Base-by-base conservation (phyloP, 2,113 vertebrate genomes). In the Dicerorhinus sumatrensis region DNA sequence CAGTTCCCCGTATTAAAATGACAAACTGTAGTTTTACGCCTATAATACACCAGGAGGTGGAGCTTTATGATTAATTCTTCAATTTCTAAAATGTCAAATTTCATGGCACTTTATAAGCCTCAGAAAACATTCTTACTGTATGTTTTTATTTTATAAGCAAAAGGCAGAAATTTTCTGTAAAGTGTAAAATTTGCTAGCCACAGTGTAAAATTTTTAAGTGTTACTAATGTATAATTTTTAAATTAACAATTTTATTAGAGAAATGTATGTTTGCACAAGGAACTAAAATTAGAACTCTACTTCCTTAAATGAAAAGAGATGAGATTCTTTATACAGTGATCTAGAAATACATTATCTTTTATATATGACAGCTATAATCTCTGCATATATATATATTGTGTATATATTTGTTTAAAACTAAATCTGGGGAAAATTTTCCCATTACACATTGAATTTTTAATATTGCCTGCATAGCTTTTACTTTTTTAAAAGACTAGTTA, bases 21-120 rank as follows among this genome's bases (percentile, higher is more conserved):
- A 95, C 46, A 10, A 42, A 83, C 42, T 42, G 31, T 16, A 94
- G 23, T 20, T 42, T 46, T 91, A 60, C 70, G 5, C 27, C 16
- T 84, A 23, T 16, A 86, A 76, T 62, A 16, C 80, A 86, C 31
- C 54, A 75, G 48, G 20, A 96, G 33, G 4, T 82, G 6, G 36
- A 90, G 75, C 12, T 63, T 92, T 94, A 87, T 36, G 20, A 73
- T 67, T 90, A 94, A 85, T 46, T 89, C 36, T 87, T 91, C 82
- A 95, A 77, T 89, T 96, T 91, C 56, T 63, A 93, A 96, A 93
- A 93, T 81, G 9, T 67, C 33, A 93, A 92, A 86, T 62, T 84
- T 94, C 60, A 91, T 10, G 97, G 27, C 3, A 76, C 10, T 65
- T 89, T 75, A 60, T 70, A 87, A 58, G 91, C 27, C 21, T 95